Percentiles rank a stretch among this genome's conserved stretches.
Evolutionary conservation across 2,797 vertebrate species (phyloP).

Genomic region (Toxotes lorentzi): DNA sequence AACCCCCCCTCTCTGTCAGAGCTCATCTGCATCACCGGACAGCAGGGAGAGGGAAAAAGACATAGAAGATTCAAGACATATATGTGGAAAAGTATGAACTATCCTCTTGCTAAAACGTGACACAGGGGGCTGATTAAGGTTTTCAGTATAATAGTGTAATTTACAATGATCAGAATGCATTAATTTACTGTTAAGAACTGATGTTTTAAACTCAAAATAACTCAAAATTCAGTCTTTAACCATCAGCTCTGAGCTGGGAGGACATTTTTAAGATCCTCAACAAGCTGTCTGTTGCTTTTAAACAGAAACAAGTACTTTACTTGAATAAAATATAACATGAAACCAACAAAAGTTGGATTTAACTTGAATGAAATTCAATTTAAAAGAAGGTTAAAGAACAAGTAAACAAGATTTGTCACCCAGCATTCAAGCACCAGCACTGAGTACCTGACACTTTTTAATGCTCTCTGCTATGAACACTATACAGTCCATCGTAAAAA

Average conservation of each 20-base stretch:
- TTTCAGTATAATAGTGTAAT: background rate
- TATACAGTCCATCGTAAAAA: constrained; percentile 13
- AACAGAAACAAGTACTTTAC: background rate
- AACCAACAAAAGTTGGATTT: background rate
- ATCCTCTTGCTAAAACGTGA: background rate
- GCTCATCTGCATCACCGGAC: constrained; percentile 66
- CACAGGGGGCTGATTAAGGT: background rate
- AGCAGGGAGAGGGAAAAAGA: constrained; percentile 27
- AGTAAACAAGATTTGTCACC: background rate
- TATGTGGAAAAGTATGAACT: constrained; percentile 20
- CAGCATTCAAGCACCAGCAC: background rate
- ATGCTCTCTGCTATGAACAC: constrained; percentile 1
- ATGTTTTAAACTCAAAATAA: no score
- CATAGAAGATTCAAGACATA: background rate
- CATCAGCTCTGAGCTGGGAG: no score
- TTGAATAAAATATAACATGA: background rate
- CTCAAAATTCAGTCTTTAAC: no score
- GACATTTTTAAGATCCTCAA: no score
- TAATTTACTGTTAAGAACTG: no score
- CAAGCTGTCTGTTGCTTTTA: no score
- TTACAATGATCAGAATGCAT: background rate
- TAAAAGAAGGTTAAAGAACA: background rate
- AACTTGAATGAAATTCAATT: background rate
- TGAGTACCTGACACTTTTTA: constrained; percentile 2
- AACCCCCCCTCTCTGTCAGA: constrained; percentile 55